Conservation (phyloP, 2,888 invertebrate species). For the Homarus gammarus region DNA sequence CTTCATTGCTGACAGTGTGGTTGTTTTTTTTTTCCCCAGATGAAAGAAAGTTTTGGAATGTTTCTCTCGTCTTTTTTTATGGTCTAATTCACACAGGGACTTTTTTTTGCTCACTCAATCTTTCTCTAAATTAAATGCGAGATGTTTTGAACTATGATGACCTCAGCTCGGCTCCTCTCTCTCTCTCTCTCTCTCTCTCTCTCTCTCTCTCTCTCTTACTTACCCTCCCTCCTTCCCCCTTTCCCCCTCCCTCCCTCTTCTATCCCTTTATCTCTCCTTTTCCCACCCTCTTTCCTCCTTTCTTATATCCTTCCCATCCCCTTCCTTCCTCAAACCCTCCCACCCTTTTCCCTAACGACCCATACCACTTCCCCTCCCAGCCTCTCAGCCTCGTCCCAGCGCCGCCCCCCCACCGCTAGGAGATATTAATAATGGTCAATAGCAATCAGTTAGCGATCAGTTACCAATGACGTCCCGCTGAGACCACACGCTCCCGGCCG, state of each 20-base stretch:
- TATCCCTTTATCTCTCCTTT: background rate
- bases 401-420: background rate
- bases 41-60: no score
- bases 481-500: conserved; percentile 11
- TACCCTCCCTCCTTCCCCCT: background rate
- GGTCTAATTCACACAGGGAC: no score
- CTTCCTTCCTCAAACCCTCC: background rate
- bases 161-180: no score
- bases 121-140: no score
- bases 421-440: conserved; percentile 41
- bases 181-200: background rate
- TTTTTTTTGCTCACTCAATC: no score
- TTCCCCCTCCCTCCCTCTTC: background rate
- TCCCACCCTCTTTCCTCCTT: background rate
- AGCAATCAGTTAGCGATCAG: conserved; percentile 36
- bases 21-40: no score
- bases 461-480: conserved; percentile 15
- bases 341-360: background rate
- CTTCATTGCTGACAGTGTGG: no score
- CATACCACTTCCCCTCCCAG: background rate
- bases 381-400: background rate
- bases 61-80: no score
- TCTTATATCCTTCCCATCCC: background rate
- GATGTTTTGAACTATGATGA: no score
- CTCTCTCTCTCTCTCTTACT: background rate